Conservation (phyloP, 1,140 invertebrate species). For the Branchinecta lindahli region DNA sequence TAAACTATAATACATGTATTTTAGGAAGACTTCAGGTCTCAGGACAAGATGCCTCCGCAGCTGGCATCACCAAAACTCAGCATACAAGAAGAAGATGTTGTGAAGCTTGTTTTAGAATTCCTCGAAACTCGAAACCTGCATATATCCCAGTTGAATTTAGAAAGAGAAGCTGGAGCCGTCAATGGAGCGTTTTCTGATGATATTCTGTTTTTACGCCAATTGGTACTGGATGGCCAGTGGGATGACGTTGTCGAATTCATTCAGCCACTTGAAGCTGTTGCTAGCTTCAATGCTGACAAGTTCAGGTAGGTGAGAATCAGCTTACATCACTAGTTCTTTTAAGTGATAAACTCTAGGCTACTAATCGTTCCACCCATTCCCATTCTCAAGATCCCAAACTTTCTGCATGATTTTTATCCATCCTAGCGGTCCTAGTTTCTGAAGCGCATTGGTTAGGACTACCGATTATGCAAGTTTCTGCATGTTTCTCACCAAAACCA, state of each 20-base stretch:
- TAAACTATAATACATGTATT: too few relatives aligned
- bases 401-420: too few relatives aligned
- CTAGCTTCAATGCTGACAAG: constrained; percentile 29
- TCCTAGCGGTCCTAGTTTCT: too few relatives aligned
- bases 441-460: too few relatives aligned
- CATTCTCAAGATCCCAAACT: too few relatives aligned
- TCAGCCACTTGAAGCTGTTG: constrained; percentile 72
- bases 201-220: constrained; percentile 75
- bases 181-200: constrained; percentile 79
- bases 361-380: too few relatives aligned
- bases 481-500: too few relatives aligned
- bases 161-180: constrained; percentile 87
- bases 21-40: too few relatives aligned
- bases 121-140: constrained; percentile 73
- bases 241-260: constrained; percentile 93
- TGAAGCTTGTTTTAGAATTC: constrained; percentile 79
- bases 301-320: constrained; percentile 13
- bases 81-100: constrained; percentile 75
- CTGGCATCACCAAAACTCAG: constrained; percentile 50
- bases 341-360: too few relatives aligned
- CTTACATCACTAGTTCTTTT: too few relatives aligned
- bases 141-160: constrained; percentile 76
- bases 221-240: constrained; percentile 95
- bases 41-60: too few relatives aligned
- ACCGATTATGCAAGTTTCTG: too few relatives aligned